phyloP scores from a whole-genome alignment of 1,140 invertebrate genomes.

The Heterodera carotae region DNA sequence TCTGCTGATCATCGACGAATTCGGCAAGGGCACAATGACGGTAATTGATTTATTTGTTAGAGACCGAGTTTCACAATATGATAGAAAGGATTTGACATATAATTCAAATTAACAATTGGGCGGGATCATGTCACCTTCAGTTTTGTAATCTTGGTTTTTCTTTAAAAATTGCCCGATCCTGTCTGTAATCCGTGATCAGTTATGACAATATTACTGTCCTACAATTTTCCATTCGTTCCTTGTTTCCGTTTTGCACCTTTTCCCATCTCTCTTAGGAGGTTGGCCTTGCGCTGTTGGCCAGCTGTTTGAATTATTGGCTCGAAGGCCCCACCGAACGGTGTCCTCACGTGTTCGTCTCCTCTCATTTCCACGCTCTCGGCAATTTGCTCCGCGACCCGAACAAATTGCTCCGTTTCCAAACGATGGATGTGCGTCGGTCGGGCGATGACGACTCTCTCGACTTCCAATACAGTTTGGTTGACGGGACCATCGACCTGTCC shows the following conservation, averaged over 20 bases:
- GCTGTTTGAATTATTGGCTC: constrained; percentile 62
- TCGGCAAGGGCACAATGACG: constrained; percentile 83
- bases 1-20: constrained; percentile 84
- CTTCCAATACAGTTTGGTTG: constrained; percentile 52
- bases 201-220: too few species aligned
- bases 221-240: background rate
- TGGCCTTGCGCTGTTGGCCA: constrained; percentile 56
- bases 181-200: too few species aligned
- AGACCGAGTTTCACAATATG: too few species aligned
- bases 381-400: constrained; percentile 37
- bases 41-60: too few species aligned
- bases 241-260: constrained; percentile 23
- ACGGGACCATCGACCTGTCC: constrained; percentile 54
- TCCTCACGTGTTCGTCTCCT: constrained; percentile 56
- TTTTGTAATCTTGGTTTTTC: too few species aligned
- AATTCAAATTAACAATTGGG: too few species aligned
- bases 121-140: too few species aligned
- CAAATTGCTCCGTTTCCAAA: constrained; percentile 48
- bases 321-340: constrained; percentile 46
- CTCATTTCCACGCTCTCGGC: constrained; percentile 60
- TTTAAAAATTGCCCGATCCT: too few species aligned
- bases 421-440: constrained; percentile 50
- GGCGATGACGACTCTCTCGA: constrained; percentile 43
- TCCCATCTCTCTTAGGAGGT: constrained; percentile 54
- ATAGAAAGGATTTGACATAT: too few species aligned